Conservation (phyloP, 92 coral and sea anemone genomes). For the Palythoa grandiflora region DNA sequence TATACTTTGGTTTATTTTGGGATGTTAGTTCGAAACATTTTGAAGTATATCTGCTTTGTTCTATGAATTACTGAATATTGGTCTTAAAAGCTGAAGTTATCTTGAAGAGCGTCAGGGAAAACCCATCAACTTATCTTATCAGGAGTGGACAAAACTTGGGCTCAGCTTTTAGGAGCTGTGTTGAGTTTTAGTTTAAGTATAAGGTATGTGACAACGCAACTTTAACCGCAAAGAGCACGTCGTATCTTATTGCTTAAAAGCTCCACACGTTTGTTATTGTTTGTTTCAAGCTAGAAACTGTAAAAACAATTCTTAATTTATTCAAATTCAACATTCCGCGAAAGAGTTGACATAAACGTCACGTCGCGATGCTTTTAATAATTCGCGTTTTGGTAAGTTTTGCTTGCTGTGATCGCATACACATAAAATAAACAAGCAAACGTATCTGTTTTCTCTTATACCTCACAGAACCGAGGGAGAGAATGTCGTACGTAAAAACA, state of each 20-base stretch:
- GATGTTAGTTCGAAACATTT: not conserved
- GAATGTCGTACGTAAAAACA: constrained; percentile 18
- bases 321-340: not conserved
- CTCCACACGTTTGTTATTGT: not conserved
- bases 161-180: not conserved
- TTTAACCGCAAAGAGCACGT: not conserved
- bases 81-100: not conserved
- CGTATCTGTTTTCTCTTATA: not conserved
- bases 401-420: not conserved
- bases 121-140: not conserved
- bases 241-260: not conserved
- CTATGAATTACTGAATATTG: not conserved
- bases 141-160: not conserved
- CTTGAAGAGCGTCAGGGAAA: not conserved
- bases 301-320: not conserved
- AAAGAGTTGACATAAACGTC: not conserved
- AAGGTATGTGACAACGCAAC: not conserved
- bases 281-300: not conserved
- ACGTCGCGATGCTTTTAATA: not conserved
- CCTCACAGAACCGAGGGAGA: not conserved
- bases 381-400: not conserved
- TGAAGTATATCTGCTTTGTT: not conserved
- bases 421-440: not conserved
- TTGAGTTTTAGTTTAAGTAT: too few species aligned
- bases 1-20: not conserved